phyloP scores from a whole-genome alignment of 1,140 invertebrate genomes.

The Drosophila chauvacae region DNA sequence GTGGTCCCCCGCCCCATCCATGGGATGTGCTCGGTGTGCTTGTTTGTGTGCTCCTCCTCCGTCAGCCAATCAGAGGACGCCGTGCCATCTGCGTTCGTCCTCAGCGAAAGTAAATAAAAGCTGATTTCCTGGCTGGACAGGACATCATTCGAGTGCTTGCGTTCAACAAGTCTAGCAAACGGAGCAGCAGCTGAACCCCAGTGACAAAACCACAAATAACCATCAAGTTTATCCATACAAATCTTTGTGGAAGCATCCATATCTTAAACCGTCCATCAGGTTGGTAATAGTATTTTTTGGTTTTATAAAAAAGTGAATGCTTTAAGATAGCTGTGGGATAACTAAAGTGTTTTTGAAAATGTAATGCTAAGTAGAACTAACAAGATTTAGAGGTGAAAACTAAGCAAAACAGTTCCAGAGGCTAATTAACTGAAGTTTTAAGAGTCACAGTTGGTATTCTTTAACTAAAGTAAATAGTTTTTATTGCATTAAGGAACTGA shows the following conservation, averaged over 20 bases:
- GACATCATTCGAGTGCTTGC: slow-evolving; percentile 76
- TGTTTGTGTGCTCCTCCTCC: slow-evolving; percentile 17
- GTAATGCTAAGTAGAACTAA: background rate
- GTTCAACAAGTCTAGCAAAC: slow-evolving; percentile 71
- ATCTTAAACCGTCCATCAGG: slow-evolving; percentile 20
- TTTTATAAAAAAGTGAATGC: background rate
- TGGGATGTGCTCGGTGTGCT: background rate
- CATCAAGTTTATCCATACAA: background rate
- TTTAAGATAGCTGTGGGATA: background rate
- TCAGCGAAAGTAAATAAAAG: slow-evolving; percentile 78
- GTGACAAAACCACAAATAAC: slow-evolving; percentile 7
- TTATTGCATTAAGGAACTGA: background rate
- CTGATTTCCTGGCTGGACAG: slow-evolving; percentile 67
- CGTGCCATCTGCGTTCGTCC: slow-evolving; percentile 39
- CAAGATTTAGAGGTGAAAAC: background rate
- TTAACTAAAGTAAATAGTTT: background rate
- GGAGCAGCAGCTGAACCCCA: slow-evolving; percentile 13
- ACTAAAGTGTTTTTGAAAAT: background rate
- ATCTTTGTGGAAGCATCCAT: slow-evolving; percentile 4
- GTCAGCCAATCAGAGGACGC: slow-evolving; percentile 61
- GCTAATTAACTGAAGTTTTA: background rate
- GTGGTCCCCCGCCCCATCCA: slow-evolving; percentile 40
- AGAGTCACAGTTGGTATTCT: background rate
- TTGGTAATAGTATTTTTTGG: slow-evolving; percentile 13
- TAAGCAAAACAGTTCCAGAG: background rate